A percentile compares a stretch with the other conserved stretches of the same genome.
phyloP scores from a whole-genome alignment of 2,113 vertebrate species.

The Leptocoma aspasia region DNA sequence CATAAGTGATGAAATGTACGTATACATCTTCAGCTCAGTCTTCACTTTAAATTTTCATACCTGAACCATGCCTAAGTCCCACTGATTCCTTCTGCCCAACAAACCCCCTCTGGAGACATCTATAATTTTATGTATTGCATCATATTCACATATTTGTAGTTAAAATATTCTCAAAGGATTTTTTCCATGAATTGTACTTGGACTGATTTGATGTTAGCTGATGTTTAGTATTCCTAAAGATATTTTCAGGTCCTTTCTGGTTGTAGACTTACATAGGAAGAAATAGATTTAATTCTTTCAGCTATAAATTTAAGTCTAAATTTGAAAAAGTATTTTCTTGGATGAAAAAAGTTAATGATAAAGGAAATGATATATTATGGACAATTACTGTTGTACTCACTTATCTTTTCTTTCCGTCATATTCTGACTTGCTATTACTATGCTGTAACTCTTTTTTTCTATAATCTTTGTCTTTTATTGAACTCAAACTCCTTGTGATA shows the following conservation, averaged over 20 bases:
- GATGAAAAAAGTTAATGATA: not conserved
- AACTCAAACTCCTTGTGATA: not conserved
- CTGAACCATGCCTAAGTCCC: not conserved
- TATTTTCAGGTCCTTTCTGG: not conserved
- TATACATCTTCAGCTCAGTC: not conserved
- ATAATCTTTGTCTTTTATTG: not conserved
- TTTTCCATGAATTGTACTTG: not conserved
- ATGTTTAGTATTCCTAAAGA: not conserved
- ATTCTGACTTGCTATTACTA: not conserved
- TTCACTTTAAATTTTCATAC: not conserved
- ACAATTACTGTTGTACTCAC: not conserved
- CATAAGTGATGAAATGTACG: not conserved
- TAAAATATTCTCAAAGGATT: not conserved
- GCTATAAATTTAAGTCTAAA: not conserved
- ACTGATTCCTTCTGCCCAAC: not conserved
- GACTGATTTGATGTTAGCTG: not conserved
- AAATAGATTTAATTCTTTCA: not conserved
- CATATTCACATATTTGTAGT: not conserved
- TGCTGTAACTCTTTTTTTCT: not conserved
- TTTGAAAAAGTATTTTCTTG: not conserved
- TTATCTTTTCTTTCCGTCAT: not conserved
- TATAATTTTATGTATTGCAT: not conserved
- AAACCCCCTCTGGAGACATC: not conserved
- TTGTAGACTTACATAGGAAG: not conserved
- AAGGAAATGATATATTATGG: not conserved